Evolutionary conservation across 92 coral and sea anemone genomes (phyloP).

Genomic region (Metridium senile): DNA sequence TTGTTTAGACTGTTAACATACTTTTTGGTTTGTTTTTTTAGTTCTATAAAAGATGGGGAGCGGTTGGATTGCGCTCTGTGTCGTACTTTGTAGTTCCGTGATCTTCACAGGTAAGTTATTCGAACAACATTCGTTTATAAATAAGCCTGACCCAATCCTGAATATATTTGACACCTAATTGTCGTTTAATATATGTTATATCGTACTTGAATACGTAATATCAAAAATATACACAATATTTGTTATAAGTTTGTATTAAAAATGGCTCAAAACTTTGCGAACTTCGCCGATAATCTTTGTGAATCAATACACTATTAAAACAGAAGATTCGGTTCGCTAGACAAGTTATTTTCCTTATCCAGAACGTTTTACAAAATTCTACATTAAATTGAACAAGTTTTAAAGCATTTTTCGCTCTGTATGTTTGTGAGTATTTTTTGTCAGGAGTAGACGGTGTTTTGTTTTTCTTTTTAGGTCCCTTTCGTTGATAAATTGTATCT

Average conservation of each 20-base stretch:
- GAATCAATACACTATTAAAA: too few species aligned
- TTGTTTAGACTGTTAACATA: not conserved
- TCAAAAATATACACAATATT: not conserved
- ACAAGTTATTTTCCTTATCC: too few species aligned
- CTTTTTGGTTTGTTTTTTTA: not conserved
- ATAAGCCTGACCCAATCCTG: not conserved
- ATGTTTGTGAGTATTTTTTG: too few species aligned
- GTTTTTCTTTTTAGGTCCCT: not conserved
- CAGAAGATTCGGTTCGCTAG: too few species aligned
- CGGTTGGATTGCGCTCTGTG: not conserved
- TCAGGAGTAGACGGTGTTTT: too few species aligned
- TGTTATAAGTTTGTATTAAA: not conserved
- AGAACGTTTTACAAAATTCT: too few species aligned
- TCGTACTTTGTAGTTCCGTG: constrained; percentile 3
- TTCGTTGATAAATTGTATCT: not conserved
- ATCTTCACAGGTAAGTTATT: not conserved
- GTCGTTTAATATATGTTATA: not conserved
- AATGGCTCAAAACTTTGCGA: not conserved
- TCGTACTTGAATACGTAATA: not conserved
- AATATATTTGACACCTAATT: not conserved
- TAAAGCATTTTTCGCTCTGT: too few species aligned
- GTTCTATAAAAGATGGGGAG: not conserved
- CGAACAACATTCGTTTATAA: not conserved
- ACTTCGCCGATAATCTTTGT: too few species aligned
- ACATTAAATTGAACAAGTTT: too few species aligned